Conservation (phyloP, 2,113 vertebrate genomes). For the Labrus mixtus region DNA sequence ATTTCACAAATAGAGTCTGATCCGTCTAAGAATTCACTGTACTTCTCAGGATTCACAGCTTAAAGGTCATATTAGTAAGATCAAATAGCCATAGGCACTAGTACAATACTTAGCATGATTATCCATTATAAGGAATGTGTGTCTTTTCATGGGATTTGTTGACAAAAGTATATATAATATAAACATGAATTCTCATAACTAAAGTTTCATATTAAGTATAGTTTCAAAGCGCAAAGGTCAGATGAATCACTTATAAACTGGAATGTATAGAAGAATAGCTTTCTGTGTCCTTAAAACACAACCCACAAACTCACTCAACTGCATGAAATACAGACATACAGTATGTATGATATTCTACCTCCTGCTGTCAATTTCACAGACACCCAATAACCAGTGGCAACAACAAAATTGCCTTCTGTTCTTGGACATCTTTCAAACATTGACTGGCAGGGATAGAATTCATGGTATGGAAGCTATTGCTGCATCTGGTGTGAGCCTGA, state of each 20-base stretch:
- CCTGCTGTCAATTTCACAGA: constrained; percentile 31
- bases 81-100: no score
- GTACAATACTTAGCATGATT: no score
- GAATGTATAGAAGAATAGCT: no score
- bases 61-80: not conserved
- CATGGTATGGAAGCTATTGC: constrained; percentile 40
- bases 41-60: constrained; percentile 6
- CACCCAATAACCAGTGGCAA: constrained; percentile 30
- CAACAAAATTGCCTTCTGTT: constrained; percentile 13
- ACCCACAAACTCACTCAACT: no score
- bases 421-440: constrained; percentile 33
- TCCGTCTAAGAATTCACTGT: constrained; percentile 16
- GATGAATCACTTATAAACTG: no score
- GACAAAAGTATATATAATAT: no score
- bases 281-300: no score
- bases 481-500: constrained; percentile 35
- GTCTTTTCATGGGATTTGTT: no score
- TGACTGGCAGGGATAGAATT: not conserved
- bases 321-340: not conserved
- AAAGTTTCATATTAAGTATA: no score
- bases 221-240: no score
- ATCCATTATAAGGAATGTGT: no score
- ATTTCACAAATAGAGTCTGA: constrained; percentile 48
- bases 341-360: constrained; percentile 1
- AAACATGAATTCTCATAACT: no score